phyloP scores from a whole-genome alignment of 1,140 invertebrate genomes.

The Drosophila pruinosa region DNA sequence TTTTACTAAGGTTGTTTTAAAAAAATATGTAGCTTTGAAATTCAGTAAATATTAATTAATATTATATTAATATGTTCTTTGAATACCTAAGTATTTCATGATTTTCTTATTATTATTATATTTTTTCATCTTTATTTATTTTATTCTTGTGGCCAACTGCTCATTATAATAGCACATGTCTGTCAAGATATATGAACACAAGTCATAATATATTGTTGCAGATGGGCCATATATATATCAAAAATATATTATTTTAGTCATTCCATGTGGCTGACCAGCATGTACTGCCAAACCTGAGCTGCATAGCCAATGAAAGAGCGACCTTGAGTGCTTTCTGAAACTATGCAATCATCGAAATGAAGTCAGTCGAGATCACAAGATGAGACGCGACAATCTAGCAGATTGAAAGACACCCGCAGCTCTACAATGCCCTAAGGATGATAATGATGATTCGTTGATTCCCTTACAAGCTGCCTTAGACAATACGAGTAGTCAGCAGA shows the following conservation, averaged over 20 bases:
- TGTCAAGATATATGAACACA: conserved; percentile 16
- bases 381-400: neutral
- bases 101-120: no score
- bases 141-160: no score
- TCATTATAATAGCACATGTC: no score
- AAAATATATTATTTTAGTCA: conserved; percentile 2
- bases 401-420: conserved; percentile 50
- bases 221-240: conserved; percentile 15
- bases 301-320: conserved; percentile 21
- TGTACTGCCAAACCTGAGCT: conserved; percentile 19
- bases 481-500: conserved; percentile 55
- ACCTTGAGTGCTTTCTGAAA: conserved; percentile 21
- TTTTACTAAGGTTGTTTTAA: no score
- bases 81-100: no score
- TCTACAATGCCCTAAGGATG: neutral
- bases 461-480: conserved; percentile 16
- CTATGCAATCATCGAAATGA: conserved; percentile 18
- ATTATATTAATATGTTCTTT: no score
- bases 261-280: conserved; percentile 15
- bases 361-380: conserved; percentile 1
- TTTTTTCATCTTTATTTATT: no score
- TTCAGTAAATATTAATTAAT: no score
- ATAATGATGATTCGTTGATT: conserved; percentile 53
- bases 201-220: conserved; percentile 19
- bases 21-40: no score